Evolutionary conservation across 1,140 invertebrate genomes (phyloP), one percentile per base, ranked within the genome.

Genomic region (Drosophila pseudoananassae): DNA sequence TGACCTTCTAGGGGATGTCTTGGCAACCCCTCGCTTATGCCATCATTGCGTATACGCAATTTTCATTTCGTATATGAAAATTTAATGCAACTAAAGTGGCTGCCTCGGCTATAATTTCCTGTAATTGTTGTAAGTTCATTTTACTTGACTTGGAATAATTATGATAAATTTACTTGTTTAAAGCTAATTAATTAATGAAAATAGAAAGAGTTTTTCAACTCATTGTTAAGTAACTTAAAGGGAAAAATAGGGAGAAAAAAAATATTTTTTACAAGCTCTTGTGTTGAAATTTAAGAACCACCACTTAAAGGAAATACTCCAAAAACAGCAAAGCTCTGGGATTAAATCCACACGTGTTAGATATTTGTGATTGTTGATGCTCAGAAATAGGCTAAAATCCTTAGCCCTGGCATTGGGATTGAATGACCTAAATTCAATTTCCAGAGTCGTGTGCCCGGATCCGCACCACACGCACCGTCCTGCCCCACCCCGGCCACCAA

Each of bases 401-500:
- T 46, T 74, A 47, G 58, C 51, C 60, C 51, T 56, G 76, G 56
- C 47, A 66, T 76, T 76, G 69, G 58, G 72, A 78, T 82, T 68
- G 58, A 78, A 61, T 87, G 82, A 87, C 82, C 82, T 66, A 88
- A 85, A 87, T 87, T 76, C 83, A 82, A 88, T 87, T 87, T 87
- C 53, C 53, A 31, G 17, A 47, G 47, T 40, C 58, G 60, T 80
- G 25, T 51, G 76, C 46, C 12, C 43, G 46, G 45, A 36, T 36
- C 60, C 52, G 23, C 29, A 27, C 38, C n/a, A 36, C 12, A 29
- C 29, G 50, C 20, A 25, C 27, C n/a, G 23, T 27, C 27, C 7
- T 29, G 31, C 57, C 17, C 33, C 12, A 38, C 46, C 55, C 50
- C 38, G 49, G 27, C 45, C 43, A 27, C 38, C 54, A 72, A 51